These are phyloP conservation scores for Hippocampus abdominalis DNA, from an alignment of 2,113 vertebrate genomes.

Conservation along the genomic window DNA sequence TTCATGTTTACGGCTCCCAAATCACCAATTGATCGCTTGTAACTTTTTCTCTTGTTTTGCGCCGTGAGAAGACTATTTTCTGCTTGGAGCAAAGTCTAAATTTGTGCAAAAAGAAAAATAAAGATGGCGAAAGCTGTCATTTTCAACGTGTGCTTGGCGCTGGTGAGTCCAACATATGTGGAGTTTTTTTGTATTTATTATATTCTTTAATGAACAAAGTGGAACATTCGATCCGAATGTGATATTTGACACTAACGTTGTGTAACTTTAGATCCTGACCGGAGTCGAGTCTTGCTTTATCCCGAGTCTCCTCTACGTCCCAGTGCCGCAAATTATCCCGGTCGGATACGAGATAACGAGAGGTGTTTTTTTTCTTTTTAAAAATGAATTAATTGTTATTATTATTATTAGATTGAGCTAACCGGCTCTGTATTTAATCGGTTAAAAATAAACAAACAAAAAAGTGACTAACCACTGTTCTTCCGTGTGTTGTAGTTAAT, in stretches of 20 bases:
- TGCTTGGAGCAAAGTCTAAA: not conserved
- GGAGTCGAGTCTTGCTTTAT: conserved; percentile 42
- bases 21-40: not conserved
- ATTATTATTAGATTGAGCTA: not conserved
- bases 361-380: conserved; percentile 33
- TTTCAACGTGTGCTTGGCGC: conserved; percentile 16
- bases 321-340: conserved; percentile 35
- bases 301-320: not conserved
- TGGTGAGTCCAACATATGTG: conserved; percentile 47
- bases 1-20: not conserved
- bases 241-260: not conserved
- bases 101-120: not conserved
- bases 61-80: not conserved
- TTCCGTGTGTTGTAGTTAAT: conserved; percentile 34
- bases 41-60: not conserved
- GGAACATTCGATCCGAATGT: not conserved
- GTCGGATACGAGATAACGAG: conserved; percentile 29
- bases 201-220: not conserved
- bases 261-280: conserved; percentile 21
- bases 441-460: not conserved
- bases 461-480: not conserved
- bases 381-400: not conserved
- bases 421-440: not conserved
- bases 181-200: not conserved
- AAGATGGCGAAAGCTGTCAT: conserved; percentile 46